Conservation (phyloP, 2,797 vertebrate species). For the Chaetophractus vellerosus region DNA sequence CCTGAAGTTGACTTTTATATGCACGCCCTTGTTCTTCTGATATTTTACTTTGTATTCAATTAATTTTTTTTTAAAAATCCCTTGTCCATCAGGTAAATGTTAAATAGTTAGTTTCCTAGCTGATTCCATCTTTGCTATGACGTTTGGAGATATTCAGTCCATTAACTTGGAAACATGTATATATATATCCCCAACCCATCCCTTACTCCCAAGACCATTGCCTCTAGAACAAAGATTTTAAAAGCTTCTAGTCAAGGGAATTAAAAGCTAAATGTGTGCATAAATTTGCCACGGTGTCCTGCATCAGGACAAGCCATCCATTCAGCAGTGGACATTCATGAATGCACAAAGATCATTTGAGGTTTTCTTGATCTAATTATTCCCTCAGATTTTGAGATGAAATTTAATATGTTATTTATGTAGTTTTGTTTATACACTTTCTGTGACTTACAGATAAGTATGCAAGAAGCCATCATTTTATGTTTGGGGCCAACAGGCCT, state of each 20-base stretch:
- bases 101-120: slow-evolving; percentile 40
- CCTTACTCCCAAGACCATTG: background rate
- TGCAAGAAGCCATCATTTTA: background rate
- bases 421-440: background rate
- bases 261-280: background rate
- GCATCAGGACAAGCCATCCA: background rate
- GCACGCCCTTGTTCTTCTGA: background rate
- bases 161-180: background rate
- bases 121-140: background rate
- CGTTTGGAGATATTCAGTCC: background rate
- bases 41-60: background rate
- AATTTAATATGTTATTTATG: background rate
- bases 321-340: background rate
- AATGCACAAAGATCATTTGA: background rate
- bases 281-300: background rate
- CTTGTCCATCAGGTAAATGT: background rate
- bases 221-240: background rate
- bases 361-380: background rate
- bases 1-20: background rate
- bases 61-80: background rate
- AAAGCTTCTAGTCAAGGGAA: background rate
- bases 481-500: background rate
- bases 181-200: no score
- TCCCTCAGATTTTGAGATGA: background rate
- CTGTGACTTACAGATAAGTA: background rate